These are phyloP conservation scores for Drosophila ohnishii DNA, from an alignment of 1,140 invertebrate species.

Conservation along the genomic window DNA sequence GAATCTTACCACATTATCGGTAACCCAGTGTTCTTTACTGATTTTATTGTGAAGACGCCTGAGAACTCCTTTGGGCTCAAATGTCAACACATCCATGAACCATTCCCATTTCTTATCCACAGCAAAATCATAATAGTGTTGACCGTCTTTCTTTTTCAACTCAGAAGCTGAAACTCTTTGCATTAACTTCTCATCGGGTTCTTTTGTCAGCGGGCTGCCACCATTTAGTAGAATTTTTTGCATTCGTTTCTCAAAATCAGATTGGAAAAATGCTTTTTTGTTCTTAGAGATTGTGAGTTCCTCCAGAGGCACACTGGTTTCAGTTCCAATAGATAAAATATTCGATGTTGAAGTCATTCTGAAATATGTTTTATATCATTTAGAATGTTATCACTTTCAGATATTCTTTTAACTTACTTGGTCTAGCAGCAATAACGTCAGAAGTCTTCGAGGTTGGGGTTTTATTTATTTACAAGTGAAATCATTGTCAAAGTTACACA, in stretches of 20 bases:
- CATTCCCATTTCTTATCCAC: not conserved
- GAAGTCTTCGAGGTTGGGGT: no score
- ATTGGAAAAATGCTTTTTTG: not conserved
- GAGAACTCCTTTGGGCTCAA: slow-evolving; percentile 19
- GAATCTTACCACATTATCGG: slow-evolving; percentile 13
- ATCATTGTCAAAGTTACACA: not conserved
- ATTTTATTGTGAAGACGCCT: slow-evolving; percentile 10
- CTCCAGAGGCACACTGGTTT: not conserved
- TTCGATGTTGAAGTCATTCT: slow-evolving; percentile 7
- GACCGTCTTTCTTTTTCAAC: slow-evolving; percentile 2
- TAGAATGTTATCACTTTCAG: not conserved
- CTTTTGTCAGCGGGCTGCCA: not conserved
- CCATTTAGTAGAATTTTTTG: slow-evolving; percentile 25
- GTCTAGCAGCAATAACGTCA: not conserved
- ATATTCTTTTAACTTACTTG: not conserved
- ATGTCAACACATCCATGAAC: not conserved
- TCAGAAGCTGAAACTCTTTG: not conserved
- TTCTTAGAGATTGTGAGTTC: not conserved
- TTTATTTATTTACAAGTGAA: slow-evolving; percentile 12
- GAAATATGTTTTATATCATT: not conserved
- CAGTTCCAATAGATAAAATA: slow-evolving; percentile 13
- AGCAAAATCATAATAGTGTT: slow-evolving; percentile 26
- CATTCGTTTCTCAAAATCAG: slow-evolving; percentile 7
- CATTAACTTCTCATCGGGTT: not conserved
- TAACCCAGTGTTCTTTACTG: slow-evolving; percentile 17